Evolutionary conservation across 2,113 vertebrate genomes (phyloP).

Genomic region (Gallinago undulata): DNA sequence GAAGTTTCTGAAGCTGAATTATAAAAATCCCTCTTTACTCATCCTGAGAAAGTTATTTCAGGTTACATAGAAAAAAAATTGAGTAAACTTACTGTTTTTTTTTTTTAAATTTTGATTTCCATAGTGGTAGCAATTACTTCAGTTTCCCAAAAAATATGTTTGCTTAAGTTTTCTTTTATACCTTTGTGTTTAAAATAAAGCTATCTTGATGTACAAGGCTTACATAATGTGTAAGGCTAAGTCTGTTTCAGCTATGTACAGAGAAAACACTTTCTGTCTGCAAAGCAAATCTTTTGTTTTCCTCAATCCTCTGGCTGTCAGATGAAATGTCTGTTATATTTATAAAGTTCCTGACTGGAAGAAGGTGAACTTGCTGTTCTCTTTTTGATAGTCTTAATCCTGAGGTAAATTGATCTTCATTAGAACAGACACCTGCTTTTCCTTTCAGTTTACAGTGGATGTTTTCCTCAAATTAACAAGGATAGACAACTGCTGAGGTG

Average conservation of each 20-base stretch:
- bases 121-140: neutral
- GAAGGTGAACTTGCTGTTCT: neutral
- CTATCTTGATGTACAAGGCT: neutral
- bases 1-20: neutral
- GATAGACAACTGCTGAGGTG: neutral
- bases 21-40: neutral
- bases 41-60: neutral
- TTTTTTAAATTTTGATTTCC: neutral
- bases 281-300: neutral
- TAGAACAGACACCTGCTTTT: neutral
- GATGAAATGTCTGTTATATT: neutral
- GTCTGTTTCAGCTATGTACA: neutral
- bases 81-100: fast-evolving
- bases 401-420: slow-evolving; percentile 4
- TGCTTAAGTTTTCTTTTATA: neutral
- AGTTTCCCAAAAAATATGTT: neutral
- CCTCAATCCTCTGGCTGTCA: neutral
- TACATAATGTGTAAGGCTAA: neutral
- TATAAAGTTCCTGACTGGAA: neutral
- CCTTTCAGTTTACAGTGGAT: neutral
- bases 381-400: neutral
- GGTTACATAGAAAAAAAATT: neutral
- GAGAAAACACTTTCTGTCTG: neutral
- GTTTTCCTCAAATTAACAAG: neutral
- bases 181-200: neutral